phyloP scores from a whole-genome alignment of 1,140 invertebrate genomes.

The Ceratoteleas bidentatus region DNA sequence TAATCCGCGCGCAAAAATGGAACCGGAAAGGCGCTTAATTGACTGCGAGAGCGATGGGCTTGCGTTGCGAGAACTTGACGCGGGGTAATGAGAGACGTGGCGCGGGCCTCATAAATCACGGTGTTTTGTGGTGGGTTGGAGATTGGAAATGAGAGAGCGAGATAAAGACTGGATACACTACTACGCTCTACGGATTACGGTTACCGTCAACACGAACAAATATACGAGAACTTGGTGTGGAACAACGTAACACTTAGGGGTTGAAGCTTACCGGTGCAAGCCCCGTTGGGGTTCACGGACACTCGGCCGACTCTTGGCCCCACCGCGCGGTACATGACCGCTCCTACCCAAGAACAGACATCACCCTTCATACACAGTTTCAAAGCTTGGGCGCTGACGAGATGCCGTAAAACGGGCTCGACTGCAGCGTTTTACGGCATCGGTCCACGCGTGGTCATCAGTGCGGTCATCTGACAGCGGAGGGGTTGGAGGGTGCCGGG shows the following conservation, averaged over 20 bases:
- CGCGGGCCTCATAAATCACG: slow-evolving; percentile 26
- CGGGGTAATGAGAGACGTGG: slow-evolving; percentile 18
- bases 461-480: slow-evolving; percentile 10
- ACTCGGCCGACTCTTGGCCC: slow-evolving; percentile 80
- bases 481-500: not conserved
- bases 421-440: slow-evolving; percentile 40
- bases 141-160: slow-evolving; percentile 41
- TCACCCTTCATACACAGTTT: slow-evolving; percentile 74
- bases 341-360: slow-evolving; percentile 81
- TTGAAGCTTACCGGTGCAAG: slow-evolving; percentile 81
- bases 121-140: slow-evolving; percentile 53
- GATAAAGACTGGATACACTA: slow-evolving; percentile 69
- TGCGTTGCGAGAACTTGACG: slow-evolving; percentile 1
- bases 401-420: slow-evolving; percentile 56
- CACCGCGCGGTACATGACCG: slow-evolving; percentile 80
- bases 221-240: slow-evolving; percentile 72
- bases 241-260: slow-evolving; percentile 78
- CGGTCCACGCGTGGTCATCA: slow-evolving; percentile 17
- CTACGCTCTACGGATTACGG: slow-evolving; percentile 79
- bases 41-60: slow-evolving; percentile 14
- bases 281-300: slow-evolving; percentile 80
- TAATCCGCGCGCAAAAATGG: slow-evolving; percentile 11
- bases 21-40: slow-evolving; percentile 20
- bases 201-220: slow-evolving; percentile 70
- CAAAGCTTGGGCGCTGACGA: slow-evolving; percentile 43